Evolutionary conservation across 2,797 vertebrate species (phyloP), one percentile per base, ranked within the genome.

Genomic region (Danio kyathit): DNA sequence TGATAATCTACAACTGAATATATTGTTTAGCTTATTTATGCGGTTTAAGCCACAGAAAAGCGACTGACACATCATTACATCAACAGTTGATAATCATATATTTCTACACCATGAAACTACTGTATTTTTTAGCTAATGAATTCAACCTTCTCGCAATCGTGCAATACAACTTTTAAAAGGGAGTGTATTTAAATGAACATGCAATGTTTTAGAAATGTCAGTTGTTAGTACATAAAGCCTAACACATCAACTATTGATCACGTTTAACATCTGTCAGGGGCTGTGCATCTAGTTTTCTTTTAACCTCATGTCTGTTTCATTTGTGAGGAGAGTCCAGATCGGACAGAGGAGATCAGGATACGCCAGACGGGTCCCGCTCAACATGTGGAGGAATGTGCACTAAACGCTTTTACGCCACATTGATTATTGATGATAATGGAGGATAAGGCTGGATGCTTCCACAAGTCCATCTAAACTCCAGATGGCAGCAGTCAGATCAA

Each of bases 351-450:
- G 44, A 64, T 57, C 38, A 14, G 38, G 57, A 54, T 54, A 16
- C 10, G 16, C 38, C 59, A 75, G 59, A 41, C 9, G 0, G 14
- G 48, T 7, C 38, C 9, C 17, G 29, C 54, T 59, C n/a, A 41
- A 19, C 29, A 14, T 43, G 46, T n/a, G 13, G 3, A 69, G 21
- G 16, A 17, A 2, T 59, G n/a, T 19, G 49, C 5, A 16, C 56
- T 60, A 61, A 0, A 0, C 6, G 77, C 46, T 61, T 43, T 79
- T 60, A 60, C 4, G 0, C 4, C 56, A 41, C 65, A 79, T 70
- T 60, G 16, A 79, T 79, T 79, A 79, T 79, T 60, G 65, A 79
- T 79, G 65, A 10, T 69, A 69, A 78, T 78, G 64, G 64, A 69
- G 0, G 11, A 19, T 40, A 67, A 44, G 5, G 13, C n/a, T 48